phyloP scores from a whole-genome alignment of 64 coral and sea anemone species.

The Actinia equina region DNA sequence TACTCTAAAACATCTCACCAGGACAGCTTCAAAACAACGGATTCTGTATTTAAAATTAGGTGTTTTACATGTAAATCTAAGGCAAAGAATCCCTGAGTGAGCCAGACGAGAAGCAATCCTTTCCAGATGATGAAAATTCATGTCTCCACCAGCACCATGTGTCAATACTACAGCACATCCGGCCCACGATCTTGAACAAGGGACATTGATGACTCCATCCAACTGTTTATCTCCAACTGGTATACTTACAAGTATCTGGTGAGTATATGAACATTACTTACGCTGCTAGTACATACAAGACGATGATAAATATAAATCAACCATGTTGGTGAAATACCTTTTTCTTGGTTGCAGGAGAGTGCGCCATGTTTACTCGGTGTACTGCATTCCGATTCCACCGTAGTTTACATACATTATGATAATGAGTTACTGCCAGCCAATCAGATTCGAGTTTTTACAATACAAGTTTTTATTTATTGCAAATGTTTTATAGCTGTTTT shows the following conservation, averaged over 20 bases:
- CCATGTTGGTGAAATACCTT: neutral
- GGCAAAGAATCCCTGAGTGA: conserved; percentile 80
- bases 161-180: conserved; percentile 87
- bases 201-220: conserved; percentile 78
- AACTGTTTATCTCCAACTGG: conserved; percentile 78
- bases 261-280: neutral
- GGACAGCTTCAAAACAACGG: conserved; percentile 70
- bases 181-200: conserved; percentile 69
- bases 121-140: conserved; percentile 80
- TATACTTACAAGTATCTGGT: conserved; percentile 48
- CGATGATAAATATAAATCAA: neutral
- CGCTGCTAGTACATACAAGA: neutral
- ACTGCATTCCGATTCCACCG: neutral
- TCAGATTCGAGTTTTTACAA: neutral
- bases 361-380: neutral
- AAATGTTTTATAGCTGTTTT: no score
- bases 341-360: neutral
- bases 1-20: conserved; percentile 55
- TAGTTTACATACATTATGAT: neutral
- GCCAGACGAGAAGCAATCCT: conserved; percentile 66
- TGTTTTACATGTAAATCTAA: conserved; percentile 94
- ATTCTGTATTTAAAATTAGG: conserved; percentile 91
- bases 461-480: no score
- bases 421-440: neutral
- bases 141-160: conserved; percentile 86